Evolutionary conservation across 2,113 vertebrate genomes (phyloP).

Genomic region (Arvicanthis niloticus): DNA sequence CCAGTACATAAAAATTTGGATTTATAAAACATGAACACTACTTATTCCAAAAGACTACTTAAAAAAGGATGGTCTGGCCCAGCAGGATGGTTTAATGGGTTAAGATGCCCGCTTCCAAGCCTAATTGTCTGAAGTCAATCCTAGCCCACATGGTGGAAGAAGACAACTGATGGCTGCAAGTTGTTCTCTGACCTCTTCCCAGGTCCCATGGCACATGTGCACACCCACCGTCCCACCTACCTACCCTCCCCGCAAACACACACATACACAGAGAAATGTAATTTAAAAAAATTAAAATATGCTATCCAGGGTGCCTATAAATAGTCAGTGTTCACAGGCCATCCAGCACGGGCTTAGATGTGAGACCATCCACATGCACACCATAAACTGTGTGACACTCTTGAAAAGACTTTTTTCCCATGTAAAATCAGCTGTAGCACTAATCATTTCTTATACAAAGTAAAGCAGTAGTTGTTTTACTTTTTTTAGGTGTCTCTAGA

Average conservation of each 20-base stretch:
- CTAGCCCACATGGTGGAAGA: neutral
- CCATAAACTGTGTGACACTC: slow-evolving; percentile 24
- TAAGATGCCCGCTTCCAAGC: neutral
- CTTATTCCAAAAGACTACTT: slow-evolving; percentile 54
- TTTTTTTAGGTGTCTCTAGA: slow-evolving; percentile 36
- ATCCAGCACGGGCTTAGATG: neutral
- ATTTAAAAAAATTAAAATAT: neutral
- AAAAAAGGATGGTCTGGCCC: neutral
- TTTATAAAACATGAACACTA: slow-evolving; percentile 49
- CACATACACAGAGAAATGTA: neutral
- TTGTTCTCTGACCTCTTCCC: neutral
- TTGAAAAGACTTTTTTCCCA: neutral
- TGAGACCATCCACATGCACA: neutral
- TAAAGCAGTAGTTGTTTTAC: neutral
- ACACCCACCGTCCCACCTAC: neutral
- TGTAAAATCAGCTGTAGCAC: neutral
- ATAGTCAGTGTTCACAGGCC: slow-evolving; percentile 28
- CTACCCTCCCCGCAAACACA: neutral
- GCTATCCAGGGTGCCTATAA: slow-evolving; percentile 36
- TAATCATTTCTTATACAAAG: slow-evolving; percentile 46
- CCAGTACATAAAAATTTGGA: slow-evolving; percentile 26
- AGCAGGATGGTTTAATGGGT: neutral
- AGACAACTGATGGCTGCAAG: neutral
- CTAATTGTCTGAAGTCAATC: neutral
- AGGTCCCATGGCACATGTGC: neutral